phyloP scores from a whole-genome alignment of 2,113 vertebrate genomes.

The Pseudois nayaur region DNA sequence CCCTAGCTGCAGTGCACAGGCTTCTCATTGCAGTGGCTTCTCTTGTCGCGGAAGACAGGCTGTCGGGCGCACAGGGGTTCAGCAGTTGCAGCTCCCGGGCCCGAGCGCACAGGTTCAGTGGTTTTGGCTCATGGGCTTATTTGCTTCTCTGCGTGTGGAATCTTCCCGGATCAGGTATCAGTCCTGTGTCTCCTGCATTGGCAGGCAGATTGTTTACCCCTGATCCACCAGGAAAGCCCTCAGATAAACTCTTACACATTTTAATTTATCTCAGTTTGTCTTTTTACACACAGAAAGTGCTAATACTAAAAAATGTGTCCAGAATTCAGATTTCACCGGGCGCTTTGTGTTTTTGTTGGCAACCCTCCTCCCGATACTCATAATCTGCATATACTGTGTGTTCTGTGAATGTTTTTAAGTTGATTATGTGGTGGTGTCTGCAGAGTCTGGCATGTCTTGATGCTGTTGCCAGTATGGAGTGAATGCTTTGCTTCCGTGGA shows the following conservation, averaged over 20 bases:
- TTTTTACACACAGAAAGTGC: too few species aligned
- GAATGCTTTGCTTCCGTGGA: neutral
- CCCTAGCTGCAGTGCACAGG: neutral
- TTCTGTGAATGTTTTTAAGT: neutral
- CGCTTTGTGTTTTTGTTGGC: neutral
- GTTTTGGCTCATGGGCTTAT: neutral
- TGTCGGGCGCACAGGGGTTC: accelerated
- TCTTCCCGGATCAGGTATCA: neutral
- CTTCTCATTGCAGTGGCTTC: neutral
- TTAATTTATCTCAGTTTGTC: neutral
- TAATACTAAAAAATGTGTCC: neutral
- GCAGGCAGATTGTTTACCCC: neutral
- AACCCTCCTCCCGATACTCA: neutral
- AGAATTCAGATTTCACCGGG: neutral
- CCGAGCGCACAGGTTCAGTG: neutral
- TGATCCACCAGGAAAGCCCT: neutral
- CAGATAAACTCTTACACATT: neutral
- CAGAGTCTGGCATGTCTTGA: neutral
- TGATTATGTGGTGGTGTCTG: neutral
- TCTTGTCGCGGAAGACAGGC: neutral
- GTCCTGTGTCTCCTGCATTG: neutral
- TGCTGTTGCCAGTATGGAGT: neutral
- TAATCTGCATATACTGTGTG: neutral
- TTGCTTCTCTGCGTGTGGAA: neutral
- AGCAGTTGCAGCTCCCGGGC: accelerated